phyloP scores from a whole-genome alignment of 2,888 invertebrate species.

The Hirtodrosophila alboralis region DNA sequence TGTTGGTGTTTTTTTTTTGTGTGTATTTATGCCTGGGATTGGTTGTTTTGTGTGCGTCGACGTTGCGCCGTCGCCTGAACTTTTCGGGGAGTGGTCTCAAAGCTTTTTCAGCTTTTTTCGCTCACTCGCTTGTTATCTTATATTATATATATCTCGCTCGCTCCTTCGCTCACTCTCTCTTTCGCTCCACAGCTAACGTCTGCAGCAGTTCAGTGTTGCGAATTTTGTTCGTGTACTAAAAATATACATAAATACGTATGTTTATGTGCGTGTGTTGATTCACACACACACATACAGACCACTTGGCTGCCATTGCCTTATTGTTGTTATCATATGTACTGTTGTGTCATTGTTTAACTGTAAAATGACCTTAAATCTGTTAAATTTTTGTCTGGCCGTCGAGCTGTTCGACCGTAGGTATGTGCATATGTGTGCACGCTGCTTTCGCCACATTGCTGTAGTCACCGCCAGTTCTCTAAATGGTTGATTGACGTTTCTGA shows the following conservation, averaged over 20 bases:
- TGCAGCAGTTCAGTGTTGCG: constrained; percentile 41
- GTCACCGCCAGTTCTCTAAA: background rate
- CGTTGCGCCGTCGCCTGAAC: constrained; percentile 65
- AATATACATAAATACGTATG: constrained; percentile 51
- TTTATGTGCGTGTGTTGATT: constrained; percentile 14
- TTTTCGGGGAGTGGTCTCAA: constrained; percentile 82
- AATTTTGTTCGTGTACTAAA: constrained; percentile 52
- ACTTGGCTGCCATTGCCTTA: constrained; percentile 69
- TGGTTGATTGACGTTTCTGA: constrained; percentile 22
- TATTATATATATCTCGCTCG: constrained; percentile 25
- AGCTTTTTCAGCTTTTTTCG: constrained; percentile 72
- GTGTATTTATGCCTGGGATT: constrained; percentile 77
- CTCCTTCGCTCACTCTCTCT: constrained; percentile 12
- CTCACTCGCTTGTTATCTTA: constrained; percentile 39
- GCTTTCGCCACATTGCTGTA: constrained; percentile 12
- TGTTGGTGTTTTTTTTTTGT: constrained; percentile 49
- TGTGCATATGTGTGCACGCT: constrained; percentile 7
- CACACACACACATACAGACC: constrained; percentile 11
- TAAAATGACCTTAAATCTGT: constrained; percentile 80
- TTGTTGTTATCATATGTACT: constrained; percentile 58
- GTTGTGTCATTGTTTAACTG: constrained; percentile 67
- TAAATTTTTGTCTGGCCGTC: constrained; percentile 53
- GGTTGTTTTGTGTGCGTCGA: constrained; percentile 74
- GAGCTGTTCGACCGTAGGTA: constrained; percentile 18
- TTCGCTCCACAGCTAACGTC: constrained; percentile 21